Evolutionary conservation across 2,888 invertebrate species (phyloP).

Genomic region (Enchytraeus crypticus): DNA sequence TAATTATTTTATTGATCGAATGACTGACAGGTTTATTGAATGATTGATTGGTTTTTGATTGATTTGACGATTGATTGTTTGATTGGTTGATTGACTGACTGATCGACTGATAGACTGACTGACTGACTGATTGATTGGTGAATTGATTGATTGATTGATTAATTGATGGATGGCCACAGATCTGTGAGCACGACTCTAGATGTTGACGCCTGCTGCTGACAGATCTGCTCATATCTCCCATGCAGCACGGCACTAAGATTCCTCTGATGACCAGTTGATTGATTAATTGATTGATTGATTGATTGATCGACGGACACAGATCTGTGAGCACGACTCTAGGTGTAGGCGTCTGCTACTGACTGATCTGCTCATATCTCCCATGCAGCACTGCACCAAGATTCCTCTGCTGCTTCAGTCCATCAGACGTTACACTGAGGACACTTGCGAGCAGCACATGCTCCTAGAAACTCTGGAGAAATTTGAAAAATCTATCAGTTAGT

Average conservation of each 20-base stretch:
- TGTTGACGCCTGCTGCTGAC: constrained; percentile 58
- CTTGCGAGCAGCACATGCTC: constrained; percentile 52
- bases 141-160: no score
- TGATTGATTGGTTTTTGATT: no score
- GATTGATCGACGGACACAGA: no score
- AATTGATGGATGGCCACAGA: no score
- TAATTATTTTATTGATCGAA: no score
- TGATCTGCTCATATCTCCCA: constrained; percentile 58
- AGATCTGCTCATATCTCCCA: constrained; percentile 58
- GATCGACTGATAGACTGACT: no score
- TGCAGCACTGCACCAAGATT: constrained; percentile 58
- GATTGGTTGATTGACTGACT: no score
- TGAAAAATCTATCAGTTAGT: constrained; percentile 55
- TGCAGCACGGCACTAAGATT: constrained; percentile 58
- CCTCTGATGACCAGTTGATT: no score
- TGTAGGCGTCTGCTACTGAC: constrained; percentile 58
- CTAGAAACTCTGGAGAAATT: constrained; percentile 54
- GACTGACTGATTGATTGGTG: no score
- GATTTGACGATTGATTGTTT: no score
- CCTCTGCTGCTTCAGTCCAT: constrained; percentile 57
- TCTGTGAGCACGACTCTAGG: constrained; percentile 56
- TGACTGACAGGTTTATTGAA: no score
- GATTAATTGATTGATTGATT: no score
- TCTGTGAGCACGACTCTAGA: constrained; percentile 56
- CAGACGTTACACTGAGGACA: constrained; percentile 53